Conservation (phyloP, 2,113 vertebrate species). For the Leptobrachium ailaonicum region DNA sequence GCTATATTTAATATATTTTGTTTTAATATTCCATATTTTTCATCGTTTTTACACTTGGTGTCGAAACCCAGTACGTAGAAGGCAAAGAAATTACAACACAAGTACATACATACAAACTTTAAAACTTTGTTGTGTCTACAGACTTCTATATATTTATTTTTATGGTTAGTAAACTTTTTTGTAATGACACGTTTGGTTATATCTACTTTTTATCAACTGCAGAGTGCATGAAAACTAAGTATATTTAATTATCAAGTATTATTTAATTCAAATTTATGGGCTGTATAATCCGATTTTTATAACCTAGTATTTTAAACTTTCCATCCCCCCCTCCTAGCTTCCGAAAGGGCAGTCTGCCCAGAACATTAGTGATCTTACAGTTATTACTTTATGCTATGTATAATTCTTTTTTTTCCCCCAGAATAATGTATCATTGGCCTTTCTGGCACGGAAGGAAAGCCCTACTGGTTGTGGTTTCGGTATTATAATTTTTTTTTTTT, state of each 20-base stretch:
- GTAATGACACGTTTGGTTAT: too few species aligned
- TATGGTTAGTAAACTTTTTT: too few species aligned
- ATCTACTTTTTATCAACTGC: constrained; percentile 53
- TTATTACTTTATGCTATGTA: constrained; percentile 79
- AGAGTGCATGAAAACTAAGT: constrained; percentile 34
- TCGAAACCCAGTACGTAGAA: too few species aligned
- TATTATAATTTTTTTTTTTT: constrained; percentile 86
- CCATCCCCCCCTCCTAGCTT: constrained; percentile 49
- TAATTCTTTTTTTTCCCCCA: constrained; percentile 70
- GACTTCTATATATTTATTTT: too few species aligned
- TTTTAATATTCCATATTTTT: too few species aligned
- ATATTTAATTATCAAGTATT: constrained; percentile 68
- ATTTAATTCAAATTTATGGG: constrained; percentile 68
- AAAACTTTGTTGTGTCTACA: too few species aligned
- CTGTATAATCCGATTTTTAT: constrained; percentile 60
- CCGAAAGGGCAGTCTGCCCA: constrained; percentile 67
- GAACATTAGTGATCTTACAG: constrained; percentile 70
- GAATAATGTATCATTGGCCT: constrained; percentile 75
- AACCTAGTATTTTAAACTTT: constrained; percentile 61
- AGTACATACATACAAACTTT: too few species aligned
- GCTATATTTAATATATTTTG: too few species aligned
- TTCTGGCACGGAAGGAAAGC: constrained; percentile 55
- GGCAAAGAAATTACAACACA: too few species aligned
- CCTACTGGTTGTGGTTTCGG: constrained; percentile 76
- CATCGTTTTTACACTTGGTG: too few species aligned